Percentiles rank a stretch among this genome's conserved stretches.
phyloP scores from a whole-genome alignment of 2,113 vertebrate genomes.

The Scytalopus superciliaris region DNA sequence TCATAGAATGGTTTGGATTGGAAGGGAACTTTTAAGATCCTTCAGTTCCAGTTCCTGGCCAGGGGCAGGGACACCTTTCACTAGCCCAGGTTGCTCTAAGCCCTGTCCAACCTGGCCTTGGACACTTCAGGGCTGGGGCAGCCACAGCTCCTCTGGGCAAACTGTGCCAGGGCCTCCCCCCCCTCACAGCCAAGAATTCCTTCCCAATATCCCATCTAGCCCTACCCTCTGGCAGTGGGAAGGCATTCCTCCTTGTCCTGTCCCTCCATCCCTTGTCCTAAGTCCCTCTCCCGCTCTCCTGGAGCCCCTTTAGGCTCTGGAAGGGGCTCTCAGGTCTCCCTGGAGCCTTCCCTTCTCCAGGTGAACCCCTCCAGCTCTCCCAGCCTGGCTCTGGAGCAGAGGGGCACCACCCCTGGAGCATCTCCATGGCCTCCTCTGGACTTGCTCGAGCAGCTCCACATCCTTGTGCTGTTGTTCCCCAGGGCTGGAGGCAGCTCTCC shows the following conservation, averaged over 20 bases:
- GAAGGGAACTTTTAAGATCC: not conserved
- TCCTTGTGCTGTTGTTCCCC: not conserved
- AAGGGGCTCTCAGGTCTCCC: not conserved
- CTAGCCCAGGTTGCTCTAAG: fast-evolving
- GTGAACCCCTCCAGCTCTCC: not conserved
- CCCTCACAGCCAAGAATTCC: fast-evolving
- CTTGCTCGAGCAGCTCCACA: fast-evolving
- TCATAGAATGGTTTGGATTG: not conserved
- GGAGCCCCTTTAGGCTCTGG: not conserved
- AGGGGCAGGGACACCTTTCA: not conserved
- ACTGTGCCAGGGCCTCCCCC: fast-evolving
- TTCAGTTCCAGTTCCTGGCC: fast-evolving
- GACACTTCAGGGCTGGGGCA: not conserved
- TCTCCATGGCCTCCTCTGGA: fast-evolving
- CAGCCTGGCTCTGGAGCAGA: not conserved
- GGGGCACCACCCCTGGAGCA: not conserved
- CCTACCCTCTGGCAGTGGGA: not conserved
- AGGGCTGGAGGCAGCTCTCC: not conserved
- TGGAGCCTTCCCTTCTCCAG: not conserved
- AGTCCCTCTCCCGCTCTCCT: not conserved
- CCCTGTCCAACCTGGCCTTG: fast-evolving
- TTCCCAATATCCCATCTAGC: fast-evolving
- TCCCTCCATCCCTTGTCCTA: not conserved
- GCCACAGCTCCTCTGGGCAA: not conserved
- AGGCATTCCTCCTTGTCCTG: not conserved